phyloP scores from a whole-genome alignment of 2,113 vertebrate species.

The Trogon melanurus region DNA sequence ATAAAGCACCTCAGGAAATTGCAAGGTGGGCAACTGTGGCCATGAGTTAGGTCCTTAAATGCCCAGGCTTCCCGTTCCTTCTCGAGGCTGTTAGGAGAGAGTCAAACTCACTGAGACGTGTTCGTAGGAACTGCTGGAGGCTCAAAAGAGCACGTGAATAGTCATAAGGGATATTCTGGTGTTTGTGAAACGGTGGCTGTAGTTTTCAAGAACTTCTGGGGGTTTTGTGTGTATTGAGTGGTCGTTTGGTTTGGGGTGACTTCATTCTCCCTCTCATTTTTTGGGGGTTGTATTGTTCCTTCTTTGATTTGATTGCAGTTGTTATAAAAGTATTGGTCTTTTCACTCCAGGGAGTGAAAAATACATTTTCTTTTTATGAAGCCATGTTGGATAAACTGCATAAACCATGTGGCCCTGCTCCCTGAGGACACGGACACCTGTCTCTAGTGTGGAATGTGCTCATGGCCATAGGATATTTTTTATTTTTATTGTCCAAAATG shows the following conservation, averaged over 20 bases:
- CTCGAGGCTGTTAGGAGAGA: accelerated
- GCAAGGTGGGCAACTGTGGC: accelerated
- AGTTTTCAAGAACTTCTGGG: background rate
- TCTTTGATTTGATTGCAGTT: background rate
- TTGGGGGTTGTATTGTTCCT: background rate
- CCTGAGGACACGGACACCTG: background rate
- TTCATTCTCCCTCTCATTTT: background rate
- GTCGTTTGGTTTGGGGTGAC: background rate
- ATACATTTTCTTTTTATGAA: background rate
- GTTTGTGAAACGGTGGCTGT: too few relatives aligned
- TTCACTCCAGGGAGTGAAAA: background rate
- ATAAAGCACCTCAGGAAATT: background rate
- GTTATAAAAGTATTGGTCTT: background rate
- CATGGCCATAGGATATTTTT: background rate
- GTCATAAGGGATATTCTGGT: background rate
- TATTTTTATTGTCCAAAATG: background rate
- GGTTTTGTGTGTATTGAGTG: background rate
- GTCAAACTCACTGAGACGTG: accelerated
- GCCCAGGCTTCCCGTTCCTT: background rate
- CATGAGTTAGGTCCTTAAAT: accelerated
- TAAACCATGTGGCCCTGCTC: background rate
- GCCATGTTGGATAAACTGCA: background rate
- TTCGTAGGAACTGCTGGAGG: background rate
- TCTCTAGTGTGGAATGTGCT: background rate
- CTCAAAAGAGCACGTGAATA: background rate